Conservation (phyloP, 92 coral and sea anemone genomes). For the Palythoa heliodiscus region DNA sequence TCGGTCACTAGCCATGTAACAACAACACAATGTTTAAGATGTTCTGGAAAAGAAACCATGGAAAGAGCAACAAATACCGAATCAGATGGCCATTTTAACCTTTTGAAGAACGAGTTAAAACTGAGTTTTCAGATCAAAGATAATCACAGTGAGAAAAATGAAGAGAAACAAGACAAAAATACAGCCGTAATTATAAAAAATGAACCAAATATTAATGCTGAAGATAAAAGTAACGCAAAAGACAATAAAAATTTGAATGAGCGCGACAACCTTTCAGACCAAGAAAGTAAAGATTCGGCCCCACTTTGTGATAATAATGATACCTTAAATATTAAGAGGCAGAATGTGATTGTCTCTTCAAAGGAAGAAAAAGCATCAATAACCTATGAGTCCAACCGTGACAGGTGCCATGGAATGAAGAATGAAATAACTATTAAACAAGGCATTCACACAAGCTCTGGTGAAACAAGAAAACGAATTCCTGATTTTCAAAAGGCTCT, state of each 20-base stretch:
- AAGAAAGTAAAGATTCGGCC: background rate
- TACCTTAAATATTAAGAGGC: background rate
- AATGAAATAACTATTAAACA: background rate
- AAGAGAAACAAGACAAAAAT: background rate
- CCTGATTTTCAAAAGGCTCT: conserved; percentile 7
- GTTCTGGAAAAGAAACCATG: background rate
- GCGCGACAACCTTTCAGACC: background rate
- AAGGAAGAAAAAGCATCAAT: background rate
- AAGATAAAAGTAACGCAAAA: background rate
- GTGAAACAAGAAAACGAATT: background rate
- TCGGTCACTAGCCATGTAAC: background rate
- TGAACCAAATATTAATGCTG: background rate
- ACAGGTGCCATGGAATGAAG: background rate
- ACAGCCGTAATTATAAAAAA: background rate
- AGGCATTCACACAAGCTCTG: background rate
- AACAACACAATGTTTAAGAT: background rate
- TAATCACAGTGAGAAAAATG: background rate
- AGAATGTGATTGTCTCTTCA: background rate
- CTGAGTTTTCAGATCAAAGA: no score
- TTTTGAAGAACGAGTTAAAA: background rate
- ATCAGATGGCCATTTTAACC: background rate
- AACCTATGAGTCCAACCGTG: background rate
- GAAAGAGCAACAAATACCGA: background rate
- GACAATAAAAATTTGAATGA: background rate
- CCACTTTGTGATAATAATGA: background rate